Base-by-base conservation (phyloP, 2,113 vertebrate species). In the Festucalex cinctus region DNA sequence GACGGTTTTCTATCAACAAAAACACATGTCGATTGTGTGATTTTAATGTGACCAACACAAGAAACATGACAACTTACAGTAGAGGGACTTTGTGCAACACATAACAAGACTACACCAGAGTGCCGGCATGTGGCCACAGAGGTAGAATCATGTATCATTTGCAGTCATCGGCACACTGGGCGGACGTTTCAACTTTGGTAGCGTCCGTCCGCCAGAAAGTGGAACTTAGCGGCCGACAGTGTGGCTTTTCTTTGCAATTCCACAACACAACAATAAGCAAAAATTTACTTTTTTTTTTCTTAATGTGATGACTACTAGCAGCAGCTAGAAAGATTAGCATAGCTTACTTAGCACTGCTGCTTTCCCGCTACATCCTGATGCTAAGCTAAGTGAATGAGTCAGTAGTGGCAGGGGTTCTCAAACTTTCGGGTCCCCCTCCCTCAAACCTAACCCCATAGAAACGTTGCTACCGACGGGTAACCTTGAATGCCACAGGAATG, bases 11-110 rank as follows among this genome's bases (percentile, higher is more conserved):
- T 32, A 32, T 32, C 2, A 24, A 54, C 22, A 53, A 24, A 13
- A 54, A 26, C 10, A 54, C 49, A 54, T 22, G 5, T 49, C 6
- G 5, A 6, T 56, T 28, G 53, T 32, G 54, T 57, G 54, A 57
- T 32, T 57, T 57, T 32, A 57, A 32, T 57, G 54, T 57, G 26
- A 32, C 54, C 16, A 32, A 57, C 54, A 57, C 54, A 57, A 14
- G 13, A 28, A 57, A 57, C 54, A 57, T 28, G 54, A 57, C 54
- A 28, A 57, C 14, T 28, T 57, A 57, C 54, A 57, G 54, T 32
- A 28, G 24, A 26, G 16, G 17, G 12, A 57, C 24, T 44, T 57
- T 32, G 54, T 57, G 54, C 54, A 32, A 57, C 54, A 32, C 54
- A 13, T 19, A 5, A 13, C 28, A 56, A 26, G 26, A 28, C 13